A percentile compares a stretch with the other conserved stretches of the same genome.
phyloP scores from a whole-genome alignment of 2,797 vertebrate species.

The Okamejei kenojei region DNA sequence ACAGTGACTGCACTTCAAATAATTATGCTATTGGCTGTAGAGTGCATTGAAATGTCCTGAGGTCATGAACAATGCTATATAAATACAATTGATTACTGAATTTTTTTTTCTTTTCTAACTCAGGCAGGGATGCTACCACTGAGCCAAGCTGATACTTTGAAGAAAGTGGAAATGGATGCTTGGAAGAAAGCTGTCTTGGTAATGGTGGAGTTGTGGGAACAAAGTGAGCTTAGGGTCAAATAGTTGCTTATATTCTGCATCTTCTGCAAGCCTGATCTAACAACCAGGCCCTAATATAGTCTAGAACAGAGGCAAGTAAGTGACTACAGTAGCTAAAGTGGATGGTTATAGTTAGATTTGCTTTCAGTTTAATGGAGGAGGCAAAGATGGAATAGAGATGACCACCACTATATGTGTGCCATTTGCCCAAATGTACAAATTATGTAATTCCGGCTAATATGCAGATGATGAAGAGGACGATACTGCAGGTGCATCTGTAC shows the following conservation, averaged over 20 bases:
- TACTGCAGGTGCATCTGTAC: not conserved
- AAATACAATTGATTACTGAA: conserved; percentile 9
- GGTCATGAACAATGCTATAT: conserved; percentile 25
- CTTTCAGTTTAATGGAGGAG: not conserved
- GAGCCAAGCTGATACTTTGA: conserved; percentile 33
- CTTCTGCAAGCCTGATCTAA: not conserved
- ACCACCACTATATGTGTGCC: not conserved
- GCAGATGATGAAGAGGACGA: not conserved
- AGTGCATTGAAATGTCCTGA: conserved; percentile 4
- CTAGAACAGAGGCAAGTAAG: not conserved
- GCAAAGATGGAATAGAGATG: not conserved
- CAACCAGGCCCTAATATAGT: not conserved
- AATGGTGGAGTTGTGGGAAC: conserved; percentile 27
- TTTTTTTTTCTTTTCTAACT: conserved; percentile 27
- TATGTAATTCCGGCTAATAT: not conserved
- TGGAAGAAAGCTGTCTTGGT: conserved; percentile 35
- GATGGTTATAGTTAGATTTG: not conserved
- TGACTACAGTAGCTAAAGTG: not conserved
- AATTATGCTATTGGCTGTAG: not conserved
- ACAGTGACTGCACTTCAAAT: not conserved
- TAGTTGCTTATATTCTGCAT: not conserved
- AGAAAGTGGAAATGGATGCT: conserved; percentile 33
- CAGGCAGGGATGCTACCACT: conserved; percentile 29
- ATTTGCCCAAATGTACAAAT: not conserved
- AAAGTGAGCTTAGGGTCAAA: conserved; percentile 9